Evolutionary conservation across 1,140 invertebrate species (phyloP).

Genomic region (Berghia stephanieae): DNA sequence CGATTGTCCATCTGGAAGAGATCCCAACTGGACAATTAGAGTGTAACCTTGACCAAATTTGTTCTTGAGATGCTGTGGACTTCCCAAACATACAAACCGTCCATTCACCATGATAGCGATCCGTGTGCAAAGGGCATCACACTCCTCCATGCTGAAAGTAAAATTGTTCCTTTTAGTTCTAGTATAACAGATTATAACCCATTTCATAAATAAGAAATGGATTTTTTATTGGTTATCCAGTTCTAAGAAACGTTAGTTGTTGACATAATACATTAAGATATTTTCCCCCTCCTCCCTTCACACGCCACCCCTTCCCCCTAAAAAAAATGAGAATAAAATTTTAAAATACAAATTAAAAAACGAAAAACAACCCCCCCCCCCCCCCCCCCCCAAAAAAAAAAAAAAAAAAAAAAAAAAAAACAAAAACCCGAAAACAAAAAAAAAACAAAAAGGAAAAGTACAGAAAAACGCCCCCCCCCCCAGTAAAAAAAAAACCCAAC

Average conservation of each 20-base stretch:
- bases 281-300: too few species aligned
- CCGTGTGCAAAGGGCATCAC: constrained; percentile 70
- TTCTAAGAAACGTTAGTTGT: not conserved
- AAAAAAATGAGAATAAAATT: too few species aligned
- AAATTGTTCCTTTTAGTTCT: not conserved
- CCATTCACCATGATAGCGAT: constrained; percentile 71
- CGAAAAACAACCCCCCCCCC: too few species aligned
- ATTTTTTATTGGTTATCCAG: not conserved
- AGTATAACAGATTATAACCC: not conserved
- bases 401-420: too few species aligned
- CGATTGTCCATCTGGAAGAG: constrained; percentile 14
- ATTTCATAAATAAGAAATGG: not conserved
- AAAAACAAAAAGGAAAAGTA: too few species aligned
- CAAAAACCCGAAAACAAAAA: too few species aligned
- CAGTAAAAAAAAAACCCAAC: too few species aligned
- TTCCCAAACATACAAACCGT: constrained; percentile 66
- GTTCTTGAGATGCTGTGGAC: constrained; percentile 68
- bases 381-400: too few species aligned
- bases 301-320: too few species aligned
- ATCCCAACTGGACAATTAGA: constrained; percentile 58
- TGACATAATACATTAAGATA: too few species aligned
- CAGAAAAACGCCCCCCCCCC: too few species aligned
- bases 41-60: constrained; percentile 67
- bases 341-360: too few species aligned
- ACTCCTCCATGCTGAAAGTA: constrained; percentile 57